phyloP scores from a whole-genome alignment of 2,797 vertebrate species.

The Cossypha dichroa region DNA sequence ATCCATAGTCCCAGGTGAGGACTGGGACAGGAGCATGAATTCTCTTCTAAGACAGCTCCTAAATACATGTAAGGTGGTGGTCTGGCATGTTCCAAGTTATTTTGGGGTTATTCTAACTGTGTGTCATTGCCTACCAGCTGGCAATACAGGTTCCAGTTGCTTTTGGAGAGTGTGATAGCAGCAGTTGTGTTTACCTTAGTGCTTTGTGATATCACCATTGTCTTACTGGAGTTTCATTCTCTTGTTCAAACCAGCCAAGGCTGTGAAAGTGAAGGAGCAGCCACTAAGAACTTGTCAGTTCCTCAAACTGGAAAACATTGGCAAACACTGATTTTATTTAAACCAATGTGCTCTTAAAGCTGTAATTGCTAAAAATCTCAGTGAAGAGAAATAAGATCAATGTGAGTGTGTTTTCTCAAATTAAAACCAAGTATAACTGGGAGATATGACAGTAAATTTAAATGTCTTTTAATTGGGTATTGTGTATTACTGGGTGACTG shows the following conservation, averaged over 20 bases:
- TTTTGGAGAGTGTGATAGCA: background rate
- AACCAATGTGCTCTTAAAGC: background rate
- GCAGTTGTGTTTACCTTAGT: background rate
- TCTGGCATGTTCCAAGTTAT: background rate
- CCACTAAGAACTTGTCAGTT: background rate
- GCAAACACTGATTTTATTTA: background rate
- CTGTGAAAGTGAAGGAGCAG: background rate
- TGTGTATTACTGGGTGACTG: background rate
- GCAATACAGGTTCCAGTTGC: background rate
- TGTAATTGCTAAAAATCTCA: background rate
- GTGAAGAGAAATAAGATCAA: background rate
- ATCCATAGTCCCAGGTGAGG: background rate
- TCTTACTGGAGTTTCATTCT: background rate
- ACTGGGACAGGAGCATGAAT: background rate
- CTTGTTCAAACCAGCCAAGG: background rate
- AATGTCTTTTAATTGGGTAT: conserved; percentile 2
- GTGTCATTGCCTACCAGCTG: background rate
- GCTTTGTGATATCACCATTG: fast-evolving
- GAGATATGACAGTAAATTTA: background rate
- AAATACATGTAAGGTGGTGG: background rate
- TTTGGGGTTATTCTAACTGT: background rate
- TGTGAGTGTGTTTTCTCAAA: background rate
- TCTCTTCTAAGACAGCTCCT: background rate
- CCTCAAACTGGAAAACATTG: background rate
- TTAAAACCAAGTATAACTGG: background rate